Evolutionary conservation across 2,797 vertebrate genomes (phyloP), one percentile per base, ranked within the genome.

Genomic region (Morelia viridis): DNA sequence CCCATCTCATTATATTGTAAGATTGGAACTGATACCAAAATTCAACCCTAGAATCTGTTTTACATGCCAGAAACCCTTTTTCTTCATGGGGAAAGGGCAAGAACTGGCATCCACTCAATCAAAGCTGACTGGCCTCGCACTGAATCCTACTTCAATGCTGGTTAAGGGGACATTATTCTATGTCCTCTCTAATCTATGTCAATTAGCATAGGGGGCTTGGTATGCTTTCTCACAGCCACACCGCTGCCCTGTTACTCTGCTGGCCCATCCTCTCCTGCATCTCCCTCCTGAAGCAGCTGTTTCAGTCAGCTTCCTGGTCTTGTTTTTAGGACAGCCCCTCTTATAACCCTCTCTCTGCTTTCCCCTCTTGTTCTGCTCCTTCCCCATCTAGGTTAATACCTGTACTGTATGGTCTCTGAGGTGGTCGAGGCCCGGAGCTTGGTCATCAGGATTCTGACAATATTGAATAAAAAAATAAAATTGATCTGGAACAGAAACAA

Each of bases 401-500:
- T 98, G 98, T 99, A 99, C 95, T 99, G 99, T 94, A 99, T 99
- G 0, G 99, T 99, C 97, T 99, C 99, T 0, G 99, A 99, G 0
- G 99, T 99, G 93, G 99, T 99, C 0, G 99, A 99, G 3, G 99
- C 99, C 94, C 98, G 97, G 87, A 99, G 98, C 94, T 99, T 99
- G 0, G 99, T 99, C 99, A 99, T 99, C 85, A 99, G 98, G 95
- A 99, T 99, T 90, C 99, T 98, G 93, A 99, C 98, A 0, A 99
- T 99, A 97, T 99, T 99, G 97, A 99, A 99, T 68, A 99, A 98
- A 97, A 99, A 99, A 94, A 99, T 98, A 93, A 99, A 99, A 92
- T 99, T 99, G 95, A 99, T 99, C 99, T 99, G 97, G 35, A 96
- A 96, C 60, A 94, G 46, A 93, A 12, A 68, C n/a, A 64, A 58